Base-by-base conservation (phyloP, 2,797 vertebrate species). In the Bovichtus diacanthus region DNA sequence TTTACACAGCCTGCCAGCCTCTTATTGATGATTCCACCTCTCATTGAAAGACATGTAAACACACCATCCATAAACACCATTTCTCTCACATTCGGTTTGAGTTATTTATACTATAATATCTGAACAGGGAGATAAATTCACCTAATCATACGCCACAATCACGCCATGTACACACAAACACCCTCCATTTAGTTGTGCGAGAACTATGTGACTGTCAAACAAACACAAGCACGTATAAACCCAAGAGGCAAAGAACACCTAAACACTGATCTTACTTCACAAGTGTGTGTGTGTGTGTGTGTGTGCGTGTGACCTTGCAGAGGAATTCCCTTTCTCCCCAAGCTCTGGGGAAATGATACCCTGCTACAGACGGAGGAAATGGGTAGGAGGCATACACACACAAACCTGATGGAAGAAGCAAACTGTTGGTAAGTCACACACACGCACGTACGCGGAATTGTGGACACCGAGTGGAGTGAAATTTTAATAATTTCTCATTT, bases 321-420 rank as follows among this genome's bases (percentile, higher is more conserved):
- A 79, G 75, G 80, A 90, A 86, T 84, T 86, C 71, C 78, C 75
- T 69, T 77, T 78, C 70, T 84, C 80, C 66, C 78, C 2, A 18
- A 80, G 76, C 66, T 77, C 39, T 36, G n/a, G 39, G 31, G 47
- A 86, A 77, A 63, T 21, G 78, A 89, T 72, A 86, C 63, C n/a
- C 41, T 68, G 41, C 47, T 83, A 63, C 77, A 84, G 75, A 76
- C 36, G 0, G 29, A 50, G n/a, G 80, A 63, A 71, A 74, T 60
- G 25, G 63, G 49, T 61, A 11, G 6, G 53, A 78, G 60, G 78
- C 50, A 41, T 41, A 73, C 3, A 47, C 62, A 76, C 38, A 65
- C 43, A 61, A 25, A 75, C 34, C 56, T 63, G 44, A 66, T 21
- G 0, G 36, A 74, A 58, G 34, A 23, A 6, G 19, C 38, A 44